These are phyloP conservation scores for Theodoxus fluviatilis DNA, from an alignment of 2,888 invertebrate species.

Conservation along the genomic window DNA sequence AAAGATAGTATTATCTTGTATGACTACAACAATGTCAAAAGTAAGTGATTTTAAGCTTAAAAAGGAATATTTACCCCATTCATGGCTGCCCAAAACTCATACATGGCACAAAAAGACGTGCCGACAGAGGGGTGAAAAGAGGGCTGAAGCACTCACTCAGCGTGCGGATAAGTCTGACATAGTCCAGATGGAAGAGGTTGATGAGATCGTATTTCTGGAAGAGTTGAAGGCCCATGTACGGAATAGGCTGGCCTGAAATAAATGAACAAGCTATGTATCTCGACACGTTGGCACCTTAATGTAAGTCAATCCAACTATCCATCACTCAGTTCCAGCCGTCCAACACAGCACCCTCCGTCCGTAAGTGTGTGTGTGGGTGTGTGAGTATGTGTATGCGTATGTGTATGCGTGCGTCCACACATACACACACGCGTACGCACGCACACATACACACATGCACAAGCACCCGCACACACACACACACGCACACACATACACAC, in stretches of 20 bases:
- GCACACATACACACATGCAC: too few species aligned
- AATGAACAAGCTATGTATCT: slow-evolving; percentile 19
- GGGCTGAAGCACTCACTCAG: slow-evolving; percentile 75
- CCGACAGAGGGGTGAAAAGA: not conserved
- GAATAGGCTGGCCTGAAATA: slow-evolving; percentile 79
- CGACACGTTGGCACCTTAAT: not conserved
- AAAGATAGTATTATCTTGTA: too few species aligned
- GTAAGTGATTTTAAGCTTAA: not conserved
- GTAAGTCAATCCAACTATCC: not conserved
- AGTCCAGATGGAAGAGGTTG: slow-evolving; percentile 80
- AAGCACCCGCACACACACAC: too few species aligned
- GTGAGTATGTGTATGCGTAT: too few species aligned
- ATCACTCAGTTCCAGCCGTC: too few species aligned
- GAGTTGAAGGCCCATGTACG: slow-evolving; percentile 83
- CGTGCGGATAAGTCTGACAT: slow-evolving; percentile 82
- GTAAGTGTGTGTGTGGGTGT: too few species aligned
- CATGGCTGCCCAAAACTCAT: too few species aligned
- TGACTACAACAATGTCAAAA: not conserved
- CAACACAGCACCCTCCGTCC: too few species aligned
- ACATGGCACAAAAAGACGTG: too few species aligned
- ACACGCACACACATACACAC: too few species aligned
- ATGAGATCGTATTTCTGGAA: slow-evolving; percentile 85
- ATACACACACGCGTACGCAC: too few species aligned
- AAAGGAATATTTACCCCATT: not conserved
- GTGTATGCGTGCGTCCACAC: too few species aligned